Percentiles rank a stretch among this genome's conserved stretches.
Evolutionary conservation across 2,113 vertebrate species (phyloP).

Genomic region (Colaptes auratus): DNA sequence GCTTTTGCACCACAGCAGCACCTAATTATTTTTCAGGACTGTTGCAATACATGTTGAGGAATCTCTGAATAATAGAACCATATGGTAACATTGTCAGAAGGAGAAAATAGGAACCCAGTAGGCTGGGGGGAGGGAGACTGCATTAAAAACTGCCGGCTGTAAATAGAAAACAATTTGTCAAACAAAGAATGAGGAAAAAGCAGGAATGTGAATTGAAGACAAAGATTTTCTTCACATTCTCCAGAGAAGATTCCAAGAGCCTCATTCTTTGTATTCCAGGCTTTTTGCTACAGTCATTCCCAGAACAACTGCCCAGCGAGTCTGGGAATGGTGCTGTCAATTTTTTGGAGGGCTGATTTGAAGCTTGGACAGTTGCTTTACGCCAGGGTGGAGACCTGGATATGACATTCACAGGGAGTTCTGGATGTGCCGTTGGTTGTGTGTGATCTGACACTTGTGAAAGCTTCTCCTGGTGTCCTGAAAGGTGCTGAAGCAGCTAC

Average conservation of each 20-base stretch:
- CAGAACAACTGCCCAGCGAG: constrained; percentile 4
- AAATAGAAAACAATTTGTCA: constrained; percentile 70
- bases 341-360: neutral
- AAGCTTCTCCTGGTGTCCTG: neutral
- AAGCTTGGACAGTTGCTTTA: neutral
- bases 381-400: neutral
- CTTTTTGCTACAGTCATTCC: neutral
- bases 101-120: constrained; percentile 53
- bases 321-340: neutral
- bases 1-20: constrained; percentile 38
- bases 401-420: accelerated
- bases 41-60: constrained; percentile 49
- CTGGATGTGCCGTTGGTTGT: neutral
- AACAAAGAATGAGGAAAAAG: constrained; percentile 54
- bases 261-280: neutral
- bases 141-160: constrained; percentile 55
- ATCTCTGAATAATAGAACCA: constrained; percentile 64
- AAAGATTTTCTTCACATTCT: constrained; percentile 24
- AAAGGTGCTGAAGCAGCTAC: neutral
- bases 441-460: neutral
- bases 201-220: neutral
- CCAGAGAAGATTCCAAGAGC: neutral
- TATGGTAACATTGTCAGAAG: constrained; percentile 67
- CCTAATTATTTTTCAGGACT: constrained; percentile 51
- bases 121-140: constrained; percentile 8